Evolutionary conservation across 2,888 invertebrate species (phyloP), one percentile per base, ranked within the genome.

Genomic region (Drosophila mulleri): DNA sequence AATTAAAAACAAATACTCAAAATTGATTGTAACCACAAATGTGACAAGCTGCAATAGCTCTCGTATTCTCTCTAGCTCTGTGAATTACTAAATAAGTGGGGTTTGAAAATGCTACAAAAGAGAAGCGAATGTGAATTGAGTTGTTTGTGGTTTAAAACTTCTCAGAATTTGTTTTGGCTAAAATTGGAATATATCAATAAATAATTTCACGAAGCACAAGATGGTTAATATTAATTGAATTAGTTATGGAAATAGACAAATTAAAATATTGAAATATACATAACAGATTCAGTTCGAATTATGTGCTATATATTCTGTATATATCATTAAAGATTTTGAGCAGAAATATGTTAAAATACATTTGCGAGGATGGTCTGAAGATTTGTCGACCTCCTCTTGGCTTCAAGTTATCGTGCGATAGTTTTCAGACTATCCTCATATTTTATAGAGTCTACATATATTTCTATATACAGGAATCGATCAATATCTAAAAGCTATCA

Each of bases 1-100:
- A 39, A 39, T 39, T 2, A 12, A 35, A 12, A 3, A 16, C 7
- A 76, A 29, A 56, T 62, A 72, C 29, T 59, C 16, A 14, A 42
- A 70, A 41, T 53, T 11, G 12, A 12, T 54, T 11, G 12, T 9
- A 35, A 12, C 53, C 53, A 47, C 54, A 67, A 73, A 41, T 47
- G 50, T 35, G 47, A 23, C 16, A 11, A 1, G 12, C 0, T 32
- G 26, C 56, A 54, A 32, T 16, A 62, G 18, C 45, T 59, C n/a
- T 29, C n/a, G 11, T 5, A 26, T 9, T 47, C n/a, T 11, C 18
- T 18, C 12, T 12, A 32, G 11, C n/a, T 45, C 23, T 23, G 1
- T 29, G 8, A 29, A 3, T 8, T 8, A 39, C 26, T 26, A 26
- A 26, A 26, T 26, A 26, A 26, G 26, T 26, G 6, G 4, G 6